Conservation (phyloP, 2,888 invertebrate species). For the Cerceris ruficornis region DNA sequence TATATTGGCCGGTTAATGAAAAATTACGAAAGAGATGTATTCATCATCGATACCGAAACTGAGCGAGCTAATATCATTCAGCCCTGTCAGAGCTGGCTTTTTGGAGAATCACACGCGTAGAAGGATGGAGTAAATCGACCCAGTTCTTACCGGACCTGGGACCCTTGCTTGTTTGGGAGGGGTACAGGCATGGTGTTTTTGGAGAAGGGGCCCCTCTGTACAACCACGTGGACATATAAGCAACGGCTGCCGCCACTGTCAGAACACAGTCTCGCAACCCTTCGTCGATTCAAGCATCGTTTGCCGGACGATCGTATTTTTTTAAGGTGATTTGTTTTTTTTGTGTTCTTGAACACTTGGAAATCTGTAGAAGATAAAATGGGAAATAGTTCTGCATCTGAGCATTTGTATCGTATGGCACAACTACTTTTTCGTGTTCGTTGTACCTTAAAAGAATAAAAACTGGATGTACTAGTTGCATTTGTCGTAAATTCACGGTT, state of each 20-base stretch:
- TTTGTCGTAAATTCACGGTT: no score
- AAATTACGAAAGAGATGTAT: slow-evolving; percentile 30
- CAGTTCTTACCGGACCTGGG: slow-evolving; percentile 58
- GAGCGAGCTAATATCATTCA: slow-evolving; percentile 11
- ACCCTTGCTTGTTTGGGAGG: slow-evolving; percentile 53
- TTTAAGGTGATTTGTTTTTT: slow-evolving; percentile 33
- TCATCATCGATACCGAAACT: slow-evolving; percentile 15
- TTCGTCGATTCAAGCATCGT: slow-evolving; percentile 61
- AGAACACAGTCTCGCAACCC: slow-evolving; percentile 74
- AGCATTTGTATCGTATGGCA: no score
- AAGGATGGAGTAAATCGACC: slow-evolving; percentile 54
- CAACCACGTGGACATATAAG: slow-evolving; percentile 72
- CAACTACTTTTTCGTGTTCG: no score
- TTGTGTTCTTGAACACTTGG: neutral
- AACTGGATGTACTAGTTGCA: no score
- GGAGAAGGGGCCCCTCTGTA: slow-evolving; percentile 67
- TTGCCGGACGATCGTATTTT: slow-evolving; percentile 50
- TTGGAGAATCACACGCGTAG: slow-evolving; percentile 38
- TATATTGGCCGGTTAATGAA: slow-evolving; percentile 15
- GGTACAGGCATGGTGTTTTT: slow-evolving; percentile 52
- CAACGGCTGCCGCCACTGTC: slow-evolving; percentile 63
- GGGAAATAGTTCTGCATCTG: no score
- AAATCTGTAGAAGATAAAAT: neutral
- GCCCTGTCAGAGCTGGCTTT: slow-evolving; percentile 20
- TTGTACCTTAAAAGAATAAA: no score